A percentile compares a stretch with the other conserved stretches of the same genome.
Evolutionary conservation across 2,888 invertebrate species (phyloP).

Genomic region (Panorpa germanica): DNA sequence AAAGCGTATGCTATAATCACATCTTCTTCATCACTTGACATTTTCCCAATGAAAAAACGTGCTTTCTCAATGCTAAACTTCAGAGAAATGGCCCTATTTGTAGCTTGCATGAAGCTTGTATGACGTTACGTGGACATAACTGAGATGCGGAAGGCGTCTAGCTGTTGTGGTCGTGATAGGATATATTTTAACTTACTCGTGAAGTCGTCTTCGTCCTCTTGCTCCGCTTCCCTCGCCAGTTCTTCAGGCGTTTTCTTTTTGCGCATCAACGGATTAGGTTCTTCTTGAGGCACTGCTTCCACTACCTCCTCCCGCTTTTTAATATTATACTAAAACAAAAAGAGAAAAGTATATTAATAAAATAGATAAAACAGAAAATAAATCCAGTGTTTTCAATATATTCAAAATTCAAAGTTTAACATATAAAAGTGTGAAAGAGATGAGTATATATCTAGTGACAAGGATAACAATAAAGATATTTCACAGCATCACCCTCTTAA

Average conservation of each 20-base stretch:
- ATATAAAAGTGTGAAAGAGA: not conserved
- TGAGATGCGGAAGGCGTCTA: no score
- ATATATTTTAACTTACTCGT: slow-evolving; percentile 85
- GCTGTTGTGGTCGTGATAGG: no score
- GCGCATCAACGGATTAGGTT: slow-evolving; percentile 88
- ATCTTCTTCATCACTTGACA: no score
- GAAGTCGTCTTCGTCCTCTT: slow-evolving; percentile 89
- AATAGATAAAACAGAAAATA: not conserved
- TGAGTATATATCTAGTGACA: no score
- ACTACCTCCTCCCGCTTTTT: slow-evolving; percentile 92
- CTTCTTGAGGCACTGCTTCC: slow-evolving; percentile 65
- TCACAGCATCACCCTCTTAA: no score
- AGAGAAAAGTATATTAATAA: slow-evolving; percentile 12
- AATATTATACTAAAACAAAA: slow-evolving; percentile 89
- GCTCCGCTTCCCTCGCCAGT: slow-evolving; percentile 89
- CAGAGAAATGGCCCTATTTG: no score
- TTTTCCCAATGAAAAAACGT: no score
- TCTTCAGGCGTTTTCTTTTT: slow-evolving; percentile 99
- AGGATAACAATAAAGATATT: no score
- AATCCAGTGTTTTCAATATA: not conserved
- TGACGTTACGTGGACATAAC: no score
- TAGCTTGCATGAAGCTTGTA: no score
- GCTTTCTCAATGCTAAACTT: no score
- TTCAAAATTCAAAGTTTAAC: not conserved
- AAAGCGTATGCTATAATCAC: no score